Evolutionary conservation across 2,888 invertebrate genomes (phyloP), one percentile per base, ranked within the genome.

Genomic region (Caenorhabditis doughertyi): DNA sequence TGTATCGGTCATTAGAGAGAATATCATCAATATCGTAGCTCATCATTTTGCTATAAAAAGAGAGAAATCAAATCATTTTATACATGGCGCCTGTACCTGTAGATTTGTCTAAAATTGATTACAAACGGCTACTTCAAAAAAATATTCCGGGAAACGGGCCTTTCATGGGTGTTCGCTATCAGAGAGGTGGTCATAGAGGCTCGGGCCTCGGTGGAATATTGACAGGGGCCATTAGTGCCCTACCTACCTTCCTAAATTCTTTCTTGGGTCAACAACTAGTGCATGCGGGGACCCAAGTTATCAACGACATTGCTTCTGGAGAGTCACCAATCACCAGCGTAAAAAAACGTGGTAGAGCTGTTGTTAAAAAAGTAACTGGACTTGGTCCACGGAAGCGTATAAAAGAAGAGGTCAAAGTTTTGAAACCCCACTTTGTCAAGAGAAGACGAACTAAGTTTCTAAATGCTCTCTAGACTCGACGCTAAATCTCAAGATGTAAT

Each of bases 131-230:
- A 7, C 18, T 67, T 3, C 53, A 53, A 4, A 23, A 27, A 53
- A 55, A 67, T 53, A 25, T 67, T 13, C 35, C 39, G 3, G 67
- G 67, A 25, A 47, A 29, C 7, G 67, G 67, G 4, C 67, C 47
- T n/a, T 67, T 53, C 16, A 16, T 67, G 1, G 67, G 67, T 0
- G 25, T 67, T 29, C 51, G 67, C 9, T 53, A 39, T 25, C 67
- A 67, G 25, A 29, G 67, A 53, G 67, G 67, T 23, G 67, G 67
- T 2, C 67, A 67, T 2, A 32, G 67, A 53, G 67, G 67, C 3
- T 16, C 23, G 2, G 67, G 67, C 2, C 27, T 67, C 3, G 67
- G 67, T 23, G 67, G 67, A 7, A 55, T 67, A 1, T 16, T 67
- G 1, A 13, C 47, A 7, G n/a, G 9, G 0, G 67, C 67, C 0